phyloP scores from a whole-genome alignment of 2,888 invertebrate species.

The Epinotia nisella region DNA sequence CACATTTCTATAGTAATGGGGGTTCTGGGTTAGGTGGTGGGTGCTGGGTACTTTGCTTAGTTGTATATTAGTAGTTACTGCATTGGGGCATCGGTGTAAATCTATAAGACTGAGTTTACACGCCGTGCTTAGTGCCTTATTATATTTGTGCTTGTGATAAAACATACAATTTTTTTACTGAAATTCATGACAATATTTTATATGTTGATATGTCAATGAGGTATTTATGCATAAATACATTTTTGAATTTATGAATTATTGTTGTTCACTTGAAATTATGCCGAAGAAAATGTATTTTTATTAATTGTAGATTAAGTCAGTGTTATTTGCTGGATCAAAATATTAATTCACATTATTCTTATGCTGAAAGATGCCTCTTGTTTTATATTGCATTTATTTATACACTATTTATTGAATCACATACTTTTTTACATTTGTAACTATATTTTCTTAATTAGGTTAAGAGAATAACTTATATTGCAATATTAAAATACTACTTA shows the following conservation, averaged over 20 bases:
- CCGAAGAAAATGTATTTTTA: neutral
- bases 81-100: conserved; percentile 24
- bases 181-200: conserved; percentile 34
- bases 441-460: conserved; percentile 8
- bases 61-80: neutral
- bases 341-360: conserved; percentile 2
- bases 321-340: conserved; percentile 5
- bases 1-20: neutral
- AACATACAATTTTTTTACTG: conserved; percentile 13
- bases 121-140: conserved; percentile 25
- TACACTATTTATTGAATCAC: conserved; percentile 5
- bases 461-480: conserved; percentile 1
- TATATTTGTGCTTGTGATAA: conserved; percentile 31
- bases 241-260: conserved; percentile 5
- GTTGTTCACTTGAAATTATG: conserved; percentile 30
- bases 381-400: conserved; percentile 31
- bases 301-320: conserved; percentile 10
- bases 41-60: conserved; percentile 24
- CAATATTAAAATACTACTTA: conserved; percentile 2
- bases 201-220: conserved; percentile 11
- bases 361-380: neutral
- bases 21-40: conserved; percentile 37
- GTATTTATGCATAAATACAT: conserved; percentile 7
- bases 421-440: conserved; percentile 7
- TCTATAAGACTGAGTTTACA: conserved; percentile 42